A percentile compares a stretch with the other conserved stretches of the same genome.
Evolutionary conservation across 2,797 vertebrate genomes (phyloP).

Genomic region (Danio jaintianensis): DNA sequence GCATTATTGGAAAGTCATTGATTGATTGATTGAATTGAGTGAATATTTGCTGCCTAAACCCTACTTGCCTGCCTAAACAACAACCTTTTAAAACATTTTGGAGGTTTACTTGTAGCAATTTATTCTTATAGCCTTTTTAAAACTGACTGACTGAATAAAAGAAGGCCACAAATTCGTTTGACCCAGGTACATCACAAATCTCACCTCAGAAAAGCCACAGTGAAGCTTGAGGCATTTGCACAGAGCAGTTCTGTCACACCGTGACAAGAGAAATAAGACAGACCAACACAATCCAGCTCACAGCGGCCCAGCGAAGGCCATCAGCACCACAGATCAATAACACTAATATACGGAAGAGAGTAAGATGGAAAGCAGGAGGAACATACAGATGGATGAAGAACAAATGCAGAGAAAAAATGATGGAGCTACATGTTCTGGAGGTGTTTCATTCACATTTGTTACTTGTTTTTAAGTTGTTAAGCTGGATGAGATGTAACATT

Average conservation of each 20-base stretch:
- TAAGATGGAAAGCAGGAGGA: background rate
- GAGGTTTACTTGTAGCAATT: background rate
- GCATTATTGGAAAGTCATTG: too few relatives aligned
- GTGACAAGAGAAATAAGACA: background rate
- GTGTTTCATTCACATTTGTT: background rate
- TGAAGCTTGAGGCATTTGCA: conserved; percentile 18
- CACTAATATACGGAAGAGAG: background rate
- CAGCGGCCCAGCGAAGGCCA: conserved; percentile 14
- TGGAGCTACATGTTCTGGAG: background rate
- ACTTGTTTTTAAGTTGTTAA: too few relatives aligned
- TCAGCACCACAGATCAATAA: conserved; percentile 25
- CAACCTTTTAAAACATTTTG: background rate
- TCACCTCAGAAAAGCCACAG: background rate
- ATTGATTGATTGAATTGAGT: too few relatives aligned
- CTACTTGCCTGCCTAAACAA: too few relatives aligned
- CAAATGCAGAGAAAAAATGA: background rate
- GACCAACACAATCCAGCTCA: background rate
- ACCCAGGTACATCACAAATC: background rate
- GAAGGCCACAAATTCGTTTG: background rate
- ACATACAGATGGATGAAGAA: background rate
- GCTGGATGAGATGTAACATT: too few relatives aligned
- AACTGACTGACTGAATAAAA: background rate
- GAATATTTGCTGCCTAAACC: background rate
- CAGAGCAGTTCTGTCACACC: conserved; percentile 1
- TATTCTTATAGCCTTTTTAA: background rate